Evolutionary conservation across 1,140 invertebrate species (phyloP).

Genomic region (Calliopsis andreniformis): DNA sequence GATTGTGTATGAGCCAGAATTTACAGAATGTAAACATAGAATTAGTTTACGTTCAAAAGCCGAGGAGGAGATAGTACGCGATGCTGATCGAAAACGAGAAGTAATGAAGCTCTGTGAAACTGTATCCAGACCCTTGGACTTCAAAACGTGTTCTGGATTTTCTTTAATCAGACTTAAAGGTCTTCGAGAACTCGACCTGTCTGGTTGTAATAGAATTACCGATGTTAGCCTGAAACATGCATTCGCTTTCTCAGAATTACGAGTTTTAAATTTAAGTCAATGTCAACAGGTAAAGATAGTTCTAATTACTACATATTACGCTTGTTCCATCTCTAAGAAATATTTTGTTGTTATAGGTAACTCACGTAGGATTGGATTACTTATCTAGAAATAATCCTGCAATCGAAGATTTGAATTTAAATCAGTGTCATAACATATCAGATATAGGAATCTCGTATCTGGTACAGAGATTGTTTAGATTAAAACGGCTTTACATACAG

Average conservation of each 20-base stretch:
- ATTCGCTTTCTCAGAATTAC: slow-evolving; percentile 85
- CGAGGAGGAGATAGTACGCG: slow-evolving; percentile 85
- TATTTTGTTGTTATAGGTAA: slow-evolving; percentile 77
- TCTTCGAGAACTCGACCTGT: slow-evolving; percentile 84
- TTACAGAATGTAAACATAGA: slow-evolving; percentile 68
- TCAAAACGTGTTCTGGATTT: slow-evolving; percentile 72
- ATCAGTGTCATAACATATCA: slow-evolving; percentile 85
- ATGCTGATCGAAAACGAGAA: slow-evolving; percentile 84
- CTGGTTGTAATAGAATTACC: slow-evolving; percentile 86
- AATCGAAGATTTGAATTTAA: slow-evolving; percentile 86
- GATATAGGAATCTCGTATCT: slow-evolving; percentile 85
- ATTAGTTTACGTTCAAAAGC: slow-evolving; percentile 85
- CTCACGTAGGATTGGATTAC: slow-evolving; percentile 84
- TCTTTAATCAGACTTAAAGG: slow-evolving; percentile 83
- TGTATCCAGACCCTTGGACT: slow-evolving; percentile 59
- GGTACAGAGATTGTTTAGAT: slow-evolving; percentile 82
- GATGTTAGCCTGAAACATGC: slow-evolving; percentile 87
- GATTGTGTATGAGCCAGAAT: slow-evolving; percentile 57
- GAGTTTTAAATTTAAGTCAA: slow-evolving; percentile 84
- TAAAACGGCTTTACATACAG: slow-evolving; percentile 84
- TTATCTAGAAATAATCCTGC: slow-evolving; percentile 86
- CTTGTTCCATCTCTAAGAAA: not conserved
- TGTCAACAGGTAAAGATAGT: slow-evolving; percentile 83
- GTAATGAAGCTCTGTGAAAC: slow-evolving; percentile 84
- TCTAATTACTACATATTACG: not conserved